Evolutionary conservation across 2,888 invertebrate genomes (phyloP), one percentile per base, ranked within the genome.

Genomic region (Tetragonula carbonaria): DNA sequence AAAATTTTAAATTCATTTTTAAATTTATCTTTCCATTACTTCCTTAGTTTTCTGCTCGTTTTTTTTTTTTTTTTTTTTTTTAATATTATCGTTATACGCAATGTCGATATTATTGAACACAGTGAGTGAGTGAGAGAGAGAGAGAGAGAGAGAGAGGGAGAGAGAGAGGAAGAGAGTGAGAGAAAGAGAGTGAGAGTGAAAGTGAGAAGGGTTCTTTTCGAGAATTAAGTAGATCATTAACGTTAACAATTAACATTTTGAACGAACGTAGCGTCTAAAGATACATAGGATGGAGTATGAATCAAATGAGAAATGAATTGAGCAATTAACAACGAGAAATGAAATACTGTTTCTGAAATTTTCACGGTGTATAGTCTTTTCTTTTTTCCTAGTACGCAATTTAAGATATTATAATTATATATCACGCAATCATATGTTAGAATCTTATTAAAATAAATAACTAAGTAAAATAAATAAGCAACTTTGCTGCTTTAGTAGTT

Each of bases 1-100:
- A 33, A 80, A 57, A 72, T 78, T 62, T 67, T 23, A 72, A 70
- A 71, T 45, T 76, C 53, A 8, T 33, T 53, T n/a, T 62, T 70
- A 77, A 57, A 23, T 16, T 14, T 6, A 14, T 33, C 1, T 66
- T 18, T 4, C 59, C 11, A 51, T 50, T 16, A 16, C 4, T 73
- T 23, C 16, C 45, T 14, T 50, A 59, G 11, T 16, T 53, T 53
- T 53, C 5, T 33, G 14, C 13, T 23, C 63, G 28, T 28, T 2
- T 1, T 45, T 45, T 45, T 45, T 45, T 8, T 4, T 38, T 38
- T 38, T 38, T 38, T 45, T 8, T 45, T 8, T 45, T 45, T 45
- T 11, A 45, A 45, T 45, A 45, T 45, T 16, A 71, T n/a, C 28
- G 21, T 78, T 45, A 23, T 13, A 38, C 16, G 4, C 18, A 23